These are phyloP conservation scores for Anguilla pacifica DNA, from an alignment of 2,797 vertebrate species.

Conservation along the genomic window DNA sequence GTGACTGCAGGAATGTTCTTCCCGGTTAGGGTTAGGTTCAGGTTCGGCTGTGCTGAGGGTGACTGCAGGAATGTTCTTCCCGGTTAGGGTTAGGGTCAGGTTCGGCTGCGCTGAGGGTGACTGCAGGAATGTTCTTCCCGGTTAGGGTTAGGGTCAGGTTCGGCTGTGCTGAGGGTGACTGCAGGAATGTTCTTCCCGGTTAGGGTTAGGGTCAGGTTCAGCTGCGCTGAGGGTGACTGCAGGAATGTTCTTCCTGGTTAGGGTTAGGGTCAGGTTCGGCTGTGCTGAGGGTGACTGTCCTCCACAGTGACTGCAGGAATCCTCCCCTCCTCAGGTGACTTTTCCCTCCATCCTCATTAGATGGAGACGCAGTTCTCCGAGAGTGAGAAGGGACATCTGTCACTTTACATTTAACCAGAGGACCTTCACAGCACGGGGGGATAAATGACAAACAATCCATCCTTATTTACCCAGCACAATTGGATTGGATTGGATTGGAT, in stretches of 20 bases:
- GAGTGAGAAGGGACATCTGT: conserved; percentile 60
- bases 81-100: not conserved
- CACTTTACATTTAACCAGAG: conserved; percentile 70
- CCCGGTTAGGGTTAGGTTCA: not conserved
- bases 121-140: conserved; percentile 22
- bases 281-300: conserved; percentile 39
- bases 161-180: conserved; percentile 7
- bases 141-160: not conserved
- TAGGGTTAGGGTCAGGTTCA: not conserved
- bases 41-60: not conserved
- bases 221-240: not conserved
- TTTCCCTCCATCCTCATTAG: conserved; percentile 57
- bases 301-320: conserved; percentile 52
- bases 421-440: conserved; percentile 59
- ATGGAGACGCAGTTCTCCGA: conserved; percentile 48
- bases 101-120: not conserved
- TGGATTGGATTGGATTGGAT: conserved; percentile 69
- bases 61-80: conserved; percentile 14
- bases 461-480: conserved; percentile 73
- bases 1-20: conserved; percentile 17
- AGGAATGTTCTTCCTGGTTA: conserved; percentile 8
- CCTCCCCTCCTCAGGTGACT: conserved; percentile 54
- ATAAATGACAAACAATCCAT: conserved; percentile 75
- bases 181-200: conserved; percentile 20
- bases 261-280: not conserved